A percentile compares a stretch with the other conserved stretches of the same genome.
These are phyloP conservation scores for Decapterus maruadsi DNA, from an alignment of 2,797 vertebrate genomes.

Conservation along the genomic window DNA sequence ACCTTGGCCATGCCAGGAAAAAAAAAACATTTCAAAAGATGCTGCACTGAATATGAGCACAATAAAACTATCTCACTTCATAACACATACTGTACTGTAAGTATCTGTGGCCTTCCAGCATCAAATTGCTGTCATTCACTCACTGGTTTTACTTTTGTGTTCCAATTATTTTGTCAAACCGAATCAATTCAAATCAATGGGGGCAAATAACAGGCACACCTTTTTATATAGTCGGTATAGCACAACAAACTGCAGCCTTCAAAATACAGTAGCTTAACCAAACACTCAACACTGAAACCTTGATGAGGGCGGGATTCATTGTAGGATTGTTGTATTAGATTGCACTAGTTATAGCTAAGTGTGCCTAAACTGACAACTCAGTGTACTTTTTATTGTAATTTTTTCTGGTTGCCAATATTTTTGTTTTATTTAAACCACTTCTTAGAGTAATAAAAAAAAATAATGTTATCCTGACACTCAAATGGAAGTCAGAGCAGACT, in stretches of 20 bases:
- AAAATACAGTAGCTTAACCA: background rate
- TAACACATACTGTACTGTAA: background rate
- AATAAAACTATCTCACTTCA: slow-evolving; percentile 7
- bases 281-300: background rate
- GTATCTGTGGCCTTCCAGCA: slow-evolving; percentile 23
- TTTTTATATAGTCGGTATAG: background rate
- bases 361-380: background rate
- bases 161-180: background rate
- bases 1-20: slow-evolving; percentile 27
- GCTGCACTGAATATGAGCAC: slow-evolving; percentile 4
- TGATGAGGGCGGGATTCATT: background rate
- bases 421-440: background rate
- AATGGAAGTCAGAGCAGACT: slow-evolving; percentile 4
- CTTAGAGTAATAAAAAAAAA: background rate
- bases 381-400: background rate
- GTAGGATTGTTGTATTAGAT: background rate
- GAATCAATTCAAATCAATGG: background rate
- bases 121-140: slow-evolving; percentile 1
- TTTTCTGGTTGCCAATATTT: background rate
- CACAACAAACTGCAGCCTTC: background rate
- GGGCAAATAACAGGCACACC: too few species aligned
- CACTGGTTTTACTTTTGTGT: slow-evolving; percentile 27
- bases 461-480: slow-evolving; percentile 8
- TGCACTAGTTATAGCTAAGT: background rate
- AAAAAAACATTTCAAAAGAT: slow-evolving; percentile 19